Base-by-base conservation (phyloP, 1,140 invertebrate species). In the Zaprionus camerounensis region DNA sequence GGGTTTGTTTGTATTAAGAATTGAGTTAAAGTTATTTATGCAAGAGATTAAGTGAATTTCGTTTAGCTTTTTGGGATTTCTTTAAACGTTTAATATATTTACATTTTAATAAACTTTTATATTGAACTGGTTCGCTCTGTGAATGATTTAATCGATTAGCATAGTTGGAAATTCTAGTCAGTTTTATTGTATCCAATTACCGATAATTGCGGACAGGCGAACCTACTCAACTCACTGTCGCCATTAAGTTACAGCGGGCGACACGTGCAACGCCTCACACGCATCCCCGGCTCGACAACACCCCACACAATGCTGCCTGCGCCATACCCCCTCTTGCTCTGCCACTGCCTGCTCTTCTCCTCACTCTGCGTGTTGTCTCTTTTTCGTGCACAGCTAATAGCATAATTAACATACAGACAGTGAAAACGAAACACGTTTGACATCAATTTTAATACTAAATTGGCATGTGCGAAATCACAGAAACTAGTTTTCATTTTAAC, bases 371-470 rank as follows among this genome's bases (percentile, higher is more conserved):
- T 22, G 15, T 57, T 55, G 31, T 44, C 22, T 46, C 20, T 51
- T 7, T 46, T 61, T 68, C 38, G 61, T 57, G 65, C 57, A 31
- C 26, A 20, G 38, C 57, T 71, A 76, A 73, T 78, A 77, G 59
- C 84, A 77, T 86, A 86, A 86, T 86, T 82, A 78, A 53, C 73
- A 86, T 87, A 75, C 70, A 74, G 70, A 75, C 70, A 74, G 70
- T 68, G 26, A 71, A 80, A 87, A 72, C 71, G 72, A 87, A 80
- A 87, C 80, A 87, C 77, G 83, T 84, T 78, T 76, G 57, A 81
- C 84, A 87, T 81, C 77, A 83, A 81, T 83, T 87, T 81, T 53
- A 87, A 80, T 87, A 82, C 78, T 22, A 64, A 82, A 78, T 87
- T 65, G 46, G 73, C 73, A 70, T 57, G 41, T 20, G 51, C 67